Conservation (phyloP, 92 coral and sea anemone species). For the Phenganax stokvisi region DNA sequence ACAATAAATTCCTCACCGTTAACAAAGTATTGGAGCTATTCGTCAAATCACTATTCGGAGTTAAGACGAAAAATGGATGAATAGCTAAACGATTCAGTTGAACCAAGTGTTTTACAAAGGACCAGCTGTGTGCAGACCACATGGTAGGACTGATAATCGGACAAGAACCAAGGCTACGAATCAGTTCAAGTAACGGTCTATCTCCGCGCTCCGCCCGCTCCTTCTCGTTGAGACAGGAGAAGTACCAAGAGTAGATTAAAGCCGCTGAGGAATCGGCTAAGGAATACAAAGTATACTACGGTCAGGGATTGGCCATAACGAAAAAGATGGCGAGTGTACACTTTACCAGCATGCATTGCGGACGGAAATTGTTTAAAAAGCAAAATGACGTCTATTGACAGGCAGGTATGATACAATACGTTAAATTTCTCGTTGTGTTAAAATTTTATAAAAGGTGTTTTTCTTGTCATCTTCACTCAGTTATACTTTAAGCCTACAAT, state of each 20-base stretch:
- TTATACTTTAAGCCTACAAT: no score
- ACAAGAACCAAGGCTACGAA: conserved; percentile 7
- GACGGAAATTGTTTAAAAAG: no score
- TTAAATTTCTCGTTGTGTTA: no score
- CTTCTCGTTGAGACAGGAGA: conserved; percentile 19
- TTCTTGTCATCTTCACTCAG: no score
- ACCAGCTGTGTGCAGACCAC: conserved; percentile 15
- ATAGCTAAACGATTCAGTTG: conserved; percentile 1
- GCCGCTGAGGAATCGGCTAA: conserved; percentile 22
- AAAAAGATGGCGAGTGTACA: no score
- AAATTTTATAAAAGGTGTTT: no score
- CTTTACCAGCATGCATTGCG: no score
- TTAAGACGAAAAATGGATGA: conserved; percentile 25
- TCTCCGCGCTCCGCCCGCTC: conserved; percentile 1
- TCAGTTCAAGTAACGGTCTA: conserved; percentile 4
- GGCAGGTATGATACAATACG: no score
- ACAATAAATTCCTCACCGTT: neutral
- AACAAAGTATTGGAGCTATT: conserved; percentile 18
- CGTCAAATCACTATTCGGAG: neutral
- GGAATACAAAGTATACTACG: neutral
- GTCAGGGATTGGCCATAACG: neutral
- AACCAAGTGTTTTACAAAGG: conserved; percentile 5
- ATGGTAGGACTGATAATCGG: conserved; percentile 12
- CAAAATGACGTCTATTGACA: no score
- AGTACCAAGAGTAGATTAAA: conserved; percentile 20